Base-by-base conservation (phyloP, 2,113 vertebrate genomes). In the Rhinogobius similis region DNA sequence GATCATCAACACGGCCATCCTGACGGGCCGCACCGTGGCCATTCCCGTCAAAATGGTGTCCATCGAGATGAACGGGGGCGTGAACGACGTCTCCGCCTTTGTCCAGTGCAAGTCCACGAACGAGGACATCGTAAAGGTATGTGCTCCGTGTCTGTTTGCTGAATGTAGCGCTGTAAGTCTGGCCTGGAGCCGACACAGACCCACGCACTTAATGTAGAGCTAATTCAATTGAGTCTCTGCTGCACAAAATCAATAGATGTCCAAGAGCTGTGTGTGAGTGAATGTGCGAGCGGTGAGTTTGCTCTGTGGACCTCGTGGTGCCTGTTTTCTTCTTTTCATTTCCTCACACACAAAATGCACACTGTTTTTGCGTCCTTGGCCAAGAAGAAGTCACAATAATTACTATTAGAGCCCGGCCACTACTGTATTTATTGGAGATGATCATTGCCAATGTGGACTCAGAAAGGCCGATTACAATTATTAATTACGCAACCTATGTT, bases 1-100 rank as follows among this genome's bases (percentile, higher is more conserved):
- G 84, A 98, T 99, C 76, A 98, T 99, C 92, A 99, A 99, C 87
- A 99, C 97, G 0, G 98, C 98, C 78, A 95, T 99, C 81, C 92
- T 99, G 85, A 99, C 98, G 0, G 98, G 98, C 27, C 89, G 96
- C 72, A 98, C 97, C 0, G 97, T 99, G 69, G 96, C 98, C 89
- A 97, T 99, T 41, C 98, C 98, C 0, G 95, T 99, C 75, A 99
- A 98, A 86, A 97, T 99, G 89, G 94, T 99, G 0, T 97, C 97
- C 85, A 95, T 99, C 1, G 98, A 99, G 90, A 94, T 96, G 84
- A 96, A 93, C 0, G 98, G 98, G 0, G 77, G 74, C 0, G 89
- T 98, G 20, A 93, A 95, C 0, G 98, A 99, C 0, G 90, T 99
- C 74, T 97, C 97, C 0, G 87, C 95, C 20, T 91, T 92, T 10